Conservation (phyloP, 2,888 invertebrate genomes). For the Cephus spinipes region DNA sequence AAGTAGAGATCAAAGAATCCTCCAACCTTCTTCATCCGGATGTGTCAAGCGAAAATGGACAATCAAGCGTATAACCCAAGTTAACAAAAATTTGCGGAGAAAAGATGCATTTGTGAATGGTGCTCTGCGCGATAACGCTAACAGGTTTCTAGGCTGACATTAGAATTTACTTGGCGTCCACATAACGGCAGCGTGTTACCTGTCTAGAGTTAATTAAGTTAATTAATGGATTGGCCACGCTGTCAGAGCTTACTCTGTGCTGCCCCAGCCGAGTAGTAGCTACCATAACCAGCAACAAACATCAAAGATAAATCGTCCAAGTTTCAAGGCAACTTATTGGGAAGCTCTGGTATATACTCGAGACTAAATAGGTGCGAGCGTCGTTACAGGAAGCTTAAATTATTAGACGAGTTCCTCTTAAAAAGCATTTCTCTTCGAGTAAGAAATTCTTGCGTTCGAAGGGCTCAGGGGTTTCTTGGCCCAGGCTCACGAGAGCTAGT, state of each 20-base stretch:
- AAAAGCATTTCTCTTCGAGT: conserved; percentile 6
- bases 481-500: neutral
- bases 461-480: neutral
- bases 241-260: conserved; percentile 47
- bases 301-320: conserved; percentile 59
- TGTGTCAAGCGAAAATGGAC: neutral
- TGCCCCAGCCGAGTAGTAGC: conserved; percentile 24
- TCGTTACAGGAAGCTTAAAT: conserved; percentile 15
- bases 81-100: neutral
- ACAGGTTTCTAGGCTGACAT: conserved; percentile 34
- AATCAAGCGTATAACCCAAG: neutral
- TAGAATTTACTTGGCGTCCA: conserved; percentile 46
- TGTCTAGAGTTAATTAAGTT: conserved; percentile 57
- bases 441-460: neutral
- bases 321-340: conserved; percentile 45
- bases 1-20: too few relatives aligned
- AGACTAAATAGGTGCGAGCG: conserved; percentile 12
- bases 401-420: conserved; percentile 11
- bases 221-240: conserved; percentile 57
- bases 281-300: conserved; percentile 32
- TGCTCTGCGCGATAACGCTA: conserved; percentile 24
- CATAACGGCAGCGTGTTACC: conserved; percentile 49
- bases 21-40: too few relatives aligned
- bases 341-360: conserved; percentile 27
- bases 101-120: neutral